Evolutionary conservation across 1,140 invertebrate genomes (phyloP).

Genomic region (Drosophila quadrilineata): DNA sequence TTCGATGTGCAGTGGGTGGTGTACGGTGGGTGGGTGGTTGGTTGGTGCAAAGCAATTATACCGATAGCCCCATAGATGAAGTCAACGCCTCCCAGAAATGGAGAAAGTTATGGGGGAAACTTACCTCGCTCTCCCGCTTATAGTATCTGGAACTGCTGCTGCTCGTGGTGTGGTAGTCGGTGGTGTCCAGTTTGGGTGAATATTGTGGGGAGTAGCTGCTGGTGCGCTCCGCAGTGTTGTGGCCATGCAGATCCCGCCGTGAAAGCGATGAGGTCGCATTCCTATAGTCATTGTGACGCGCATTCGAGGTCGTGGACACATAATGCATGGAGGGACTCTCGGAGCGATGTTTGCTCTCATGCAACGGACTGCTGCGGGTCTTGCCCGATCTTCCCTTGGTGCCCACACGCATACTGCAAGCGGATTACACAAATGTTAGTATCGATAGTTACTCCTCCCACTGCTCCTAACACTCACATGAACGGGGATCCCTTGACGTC

Average conservation of each 20-base stretch:
- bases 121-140: conserved; percentile 79
- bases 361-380: conserved; percentile 76
- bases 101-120: conserved; percentile 2
- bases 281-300: conserved; percentile 74
- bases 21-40: conserved; percentile 15
- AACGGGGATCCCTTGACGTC: conserved; percentile 96
- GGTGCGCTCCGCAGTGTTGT: conserved; percentile 61
- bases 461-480: conserved; percentile 82
- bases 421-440: background rate
- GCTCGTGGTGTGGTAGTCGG: conserved; percentile 71
- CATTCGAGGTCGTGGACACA: conserved; percentile 67
- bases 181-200: conserved; percentile 70
- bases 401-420: conserved; percentile 85
- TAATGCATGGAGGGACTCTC: conserved; percentile 81
- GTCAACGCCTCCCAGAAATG: conserved; percentile 36
- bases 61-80: conserved; percentile 41
- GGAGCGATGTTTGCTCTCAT: conserved; percentile 77
- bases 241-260: conserved; percentile 40
- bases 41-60: conserved; percentile 38
- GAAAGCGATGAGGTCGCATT: conserved; percentile 63
- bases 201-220: conserved; percentile 79
- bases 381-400: conserved; percentile 83
- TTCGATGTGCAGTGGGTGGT: conserved; percentile 50
- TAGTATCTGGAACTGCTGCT: conserved; percentile 78
- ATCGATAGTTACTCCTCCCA: rapidly evolving